Evolutionary conservation across 2,113 vertebrate genomes (phyloP).

Genomic region (Eidolon helvum): DNA sequence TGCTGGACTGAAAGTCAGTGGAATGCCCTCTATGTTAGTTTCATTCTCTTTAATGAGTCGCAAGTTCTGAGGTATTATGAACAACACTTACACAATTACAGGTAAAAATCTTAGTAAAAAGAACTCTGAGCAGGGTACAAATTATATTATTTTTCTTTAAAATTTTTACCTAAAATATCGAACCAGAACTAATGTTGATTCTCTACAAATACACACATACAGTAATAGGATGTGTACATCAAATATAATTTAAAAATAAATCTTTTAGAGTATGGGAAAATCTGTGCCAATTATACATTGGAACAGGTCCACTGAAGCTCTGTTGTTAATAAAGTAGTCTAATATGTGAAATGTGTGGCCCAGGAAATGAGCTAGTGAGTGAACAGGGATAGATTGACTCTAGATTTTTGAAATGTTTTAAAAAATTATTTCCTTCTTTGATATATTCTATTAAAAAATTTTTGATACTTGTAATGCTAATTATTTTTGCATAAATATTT

Average conservation of each 20-base stretch:
- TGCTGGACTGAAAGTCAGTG: background rate
- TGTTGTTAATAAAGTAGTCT: background rate
- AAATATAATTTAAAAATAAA: constrained; percentile 8
- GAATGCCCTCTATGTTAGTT: background rate
- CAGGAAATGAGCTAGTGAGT: background rate
- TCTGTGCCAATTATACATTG: background rate
- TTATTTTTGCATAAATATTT: background rate
- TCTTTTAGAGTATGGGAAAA: background rate
- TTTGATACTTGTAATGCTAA: background rate
- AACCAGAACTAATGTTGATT: background rate
- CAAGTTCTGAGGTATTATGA: background rate
- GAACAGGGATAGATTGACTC: background rate
- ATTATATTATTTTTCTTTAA: constrained; percentile 3
- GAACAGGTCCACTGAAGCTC: background rate
- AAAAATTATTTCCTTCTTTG: background rate
- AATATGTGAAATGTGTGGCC: background rate
- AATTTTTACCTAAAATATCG: background rate
- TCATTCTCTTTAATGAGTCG: background rate
- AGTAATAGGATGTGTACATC: background rate
- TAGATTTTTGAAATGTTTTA: background rate
- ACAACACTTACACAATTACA: background rate
- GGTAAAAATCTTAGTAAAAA: background rate
- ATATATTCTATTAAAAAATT: background rate
- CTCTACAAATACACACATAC: background rate
- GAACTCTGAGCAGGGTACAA: background rate